These are phyloP conservation scores for Cyrtonyx montezumae DNA, from an alignment of 2,113 vertebrate genomes.

Conservation along the genomic window DNA sequence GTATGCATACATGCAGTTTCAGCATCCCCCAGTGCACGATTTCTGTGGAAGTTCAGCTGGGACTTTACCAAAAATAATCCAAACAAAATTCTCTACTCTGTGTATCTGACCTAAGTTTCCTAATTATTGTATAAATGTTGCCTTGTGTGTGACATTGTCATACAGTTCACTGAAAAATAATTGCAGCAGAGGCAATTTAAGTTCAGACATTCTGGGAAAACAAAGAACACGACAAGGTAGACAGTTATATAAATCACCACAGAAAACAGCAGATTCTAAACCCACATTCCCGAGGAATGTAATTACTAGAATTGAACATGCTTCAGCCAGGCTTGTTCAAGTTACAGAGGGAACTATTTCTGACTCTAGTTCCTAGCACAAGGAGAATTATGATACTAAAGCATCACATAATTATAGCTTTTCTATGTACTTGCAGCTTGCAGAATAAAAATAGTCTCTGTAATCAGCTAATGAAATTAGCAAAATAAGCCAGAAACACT, in stretches of 20 bases:
- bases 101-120: fast-evolving
- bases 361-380: not conserved
- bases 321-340: not conserved
- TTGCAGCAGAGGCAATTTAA: not conserved
- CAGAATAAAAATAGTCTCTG: not conserved
- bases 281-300: no score
- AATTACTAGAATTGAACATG: not conserved
- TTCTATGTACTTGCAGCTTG: not conserved
- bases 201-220: not conserved
- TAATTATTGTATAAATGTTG: not conserved
- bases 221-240: not conserved
- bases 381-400: not conserved
- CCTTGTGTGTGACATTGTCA: not conserved
- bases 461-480: not conserved
- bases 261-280: not conserved
- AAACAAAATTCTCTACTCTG: not conserved
- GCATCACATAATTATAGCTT: not conserved
- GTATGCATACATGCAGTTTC: not conserved
- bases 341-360: not conserved
- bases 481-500: not conserved
- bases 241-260: not conserved
- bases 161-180: not conserved
- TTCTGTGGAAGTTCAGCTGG: not conserved
- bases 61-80: not conserved
- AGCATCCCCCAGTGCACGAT: not conserved